Evolutionary conservation across 2,113 vertebrate genomes (phyloP), one percentile per base, ranked within the genome.

Genomic region (Malurus alboscapulatus): DNA sequence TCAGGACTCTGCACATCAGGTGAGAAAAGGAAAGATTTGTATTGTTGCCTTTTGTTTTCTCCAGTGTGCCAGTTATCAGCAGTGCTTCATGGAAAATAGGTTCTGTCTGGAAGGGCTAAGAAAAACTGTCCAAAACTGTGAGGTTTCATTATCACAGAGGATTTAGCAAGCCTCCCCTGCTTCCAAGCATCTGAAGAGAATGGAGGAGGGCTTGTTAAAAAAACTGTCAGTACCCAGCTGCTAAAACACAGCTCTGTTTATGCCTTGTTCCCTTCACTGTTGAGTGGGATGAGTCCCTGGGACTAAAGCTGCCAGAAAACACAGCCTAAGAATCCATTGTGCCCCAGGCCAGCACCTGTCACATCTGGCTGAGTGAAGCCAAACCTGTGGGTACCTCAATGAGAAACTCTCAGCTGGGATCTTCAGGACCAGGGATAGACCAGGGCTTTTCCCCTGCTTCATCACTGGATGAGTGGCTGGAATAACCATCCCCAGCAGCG

Each of bases 401-500:
- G 51, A 51, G n/a, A 55, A 76, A 22, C 14, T 40, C 6, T 19
- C 42, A 24, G 22, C 27, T 13, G 6, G 11, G 30, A 22, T 21
- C 32, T 57, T 10, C 13, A 34, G 66, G 34, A 13, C 10, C 1
- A 5, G 0, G 50, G 58, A 57, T 2, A 57, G 69, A 38, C 6
- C 51, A 34, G 21, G 38, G 29, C 27, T 78, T 74, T 53, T 5
- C 25, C 17, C 26, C 4, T 7, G 30, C 25, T 54, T 30, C 12
- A 12, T 36, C 30, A 17, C 13, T 1, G 1, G 26, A 24, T 8
- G 54, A 3, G 27, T 8, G 50, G 29, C 42, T 10, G 12, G 22
- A 73, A 10, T 12, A 24, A 17, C 5, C 29, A 30, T 5, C 27
- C 16, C 4, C 8, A 17, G 74, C 2, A 0, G 1, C 1, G 1